phyloP scores from a whole-genome alignment of 2,797 vertebrate species.

The Furcifer pardalis region DNA sequence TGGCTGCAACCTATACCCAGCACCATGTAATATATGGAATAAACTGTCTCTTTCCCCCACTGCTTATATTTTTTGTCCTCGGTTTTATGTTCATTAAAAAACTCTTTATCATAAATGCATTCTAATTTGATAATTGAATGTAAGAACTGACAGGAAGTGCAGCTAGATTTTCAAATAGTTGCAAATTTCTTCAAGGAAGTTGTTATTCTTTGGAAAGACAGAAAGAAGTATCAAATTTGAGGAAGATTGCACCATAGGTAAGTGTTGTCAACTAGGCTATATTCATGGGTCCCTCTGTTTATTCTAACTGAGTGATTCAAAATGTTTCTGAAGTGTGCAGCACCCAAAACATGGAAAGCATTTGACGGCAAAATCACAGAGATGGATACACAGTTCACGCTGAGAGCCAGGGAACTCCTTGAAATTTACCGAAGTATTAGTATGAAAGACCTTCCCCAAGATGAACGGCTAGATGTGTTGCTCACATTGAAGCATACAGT shows the following conservation, averaged over 20 bases:
- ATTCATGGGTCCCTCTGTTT: conserved; percentile 42
- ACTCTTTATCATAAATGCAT: not conserved
- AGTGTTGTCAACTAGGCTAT: not conserved
- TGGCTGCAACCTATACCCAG: not conserved
- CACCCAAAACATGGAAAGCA: conserved; percentile 83
- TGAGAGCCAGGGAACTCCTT: conserved; percentile 85
- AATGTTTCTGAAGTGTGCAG: conserved; percentile 81
- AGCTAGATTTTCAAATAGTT: not conserved
- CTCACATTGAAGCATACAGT: conserved; percentile 84
- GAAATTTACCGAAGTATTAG: conserved; percentile 84
- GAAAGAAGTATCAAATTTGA: not conserved
- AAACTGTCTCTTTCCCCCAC: too few species aligned
- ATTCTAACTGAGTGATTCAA: conserved; percentile 46
- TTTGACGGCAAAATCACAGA: conserved; percentile 80
- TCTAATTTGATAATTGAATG: not conserved
- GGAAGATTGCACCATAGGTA: not conserved
- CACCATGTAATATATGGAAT: too few species aligned
- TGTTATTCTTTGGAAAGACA: not conserved
- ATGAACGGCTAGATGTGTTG: conserved; percentile 82
- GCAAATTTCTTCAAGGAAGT: not conserved
- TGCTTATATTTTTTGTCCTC: not conserved
- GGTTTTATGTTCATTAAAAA: not conserved
- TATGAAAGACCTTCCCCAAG: conserved; percentile 67
- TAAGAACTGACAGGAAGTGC: not conserved
- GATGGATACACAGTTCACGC: conserved; percentile 83